Evolutionary conservation across 2,888 invertebrate species (phyloP).

Genomic region (Sinohyriopsis cumingii): DNA sequence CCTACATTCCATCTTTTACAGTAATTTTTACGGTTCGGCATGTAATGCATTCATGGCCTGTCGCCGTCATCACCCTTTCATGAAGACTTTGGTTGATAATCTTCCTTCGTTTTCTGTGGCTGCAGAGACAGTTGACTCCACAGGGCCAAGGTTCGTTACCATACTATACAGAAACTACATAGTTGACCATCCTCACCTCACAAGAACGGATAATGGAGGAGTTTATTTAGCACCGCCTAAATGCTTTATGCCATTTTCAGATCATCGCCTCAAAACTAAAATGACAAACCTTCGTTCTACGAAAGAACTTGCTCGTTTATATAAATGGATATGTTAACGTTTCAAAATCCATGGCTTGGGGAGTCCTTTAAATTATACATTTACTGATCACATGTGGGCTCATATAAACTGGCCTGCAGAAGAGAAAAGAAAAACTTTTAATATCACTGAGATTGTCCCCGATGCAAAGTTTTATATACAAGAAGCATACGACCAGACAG

Average conservation of each 20-base stretch:
- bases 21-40: constrained; percentile 55
- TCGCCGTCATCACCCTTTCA: constrained; percentile 57
- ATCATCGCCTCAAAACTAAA: constrained; percentile 3
- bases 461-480: no score
- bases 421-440: no score
- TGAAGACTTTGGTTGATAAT: constrained; percentile 55
- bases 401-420: no score
- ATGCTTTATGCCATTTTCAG: constrained; percentile 43
- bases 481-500: no score
- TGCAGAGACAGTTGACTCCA: constrained; percentile 62
- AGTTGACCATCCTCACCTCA: constrained; percentile 11
- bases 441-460: no score
- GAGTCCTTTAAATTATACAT: no score
- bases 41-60: constrained; percentile 65
- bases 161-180: constrained; percentile 45
- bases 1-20: constrained; percentile 59
- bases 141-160: constrained; percentile 62
- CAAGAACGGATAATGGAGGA: constrained; percentile 20
- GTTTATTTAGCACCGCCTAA: constrained; percentile 43
- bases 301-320: no score
- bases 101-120: constrained; percentile 54
- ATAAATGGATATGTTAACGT: no score
- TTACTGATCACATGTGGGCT: no score
- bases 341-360: no score
- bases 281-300: no score